A percentile compares a stretch with the other conserved stretches of the same genome.
phyloP scores from a whole-genome alignment of 2,888 invertebrate genomes.

The Amphipyra berbera region DNA sequence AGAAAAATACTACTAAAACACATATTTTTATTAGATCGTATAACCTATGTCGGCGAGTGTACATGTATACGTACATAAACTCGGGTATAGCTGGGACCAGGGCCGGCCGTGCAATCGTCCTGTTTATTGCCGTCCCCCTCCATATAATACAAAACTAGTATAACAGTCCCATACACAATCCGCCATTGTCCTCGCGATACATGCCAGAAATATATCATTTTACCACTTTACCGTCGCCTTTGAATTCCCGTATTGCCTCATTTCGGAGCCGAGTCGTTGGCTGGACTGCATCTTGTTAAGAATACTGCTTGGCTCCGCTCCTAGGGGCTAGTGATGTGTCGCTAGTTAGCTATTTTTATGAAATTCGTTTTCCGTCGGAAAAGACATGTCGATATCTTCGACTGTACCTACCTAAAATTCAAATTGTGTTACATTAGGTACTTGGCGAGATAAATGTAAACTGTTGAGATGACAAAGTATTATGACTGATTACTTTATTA shows the following conservation, averaged over 20 bases:
- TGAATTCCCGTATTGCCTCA: constrained; percentile 67
- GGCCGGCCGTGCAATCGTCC: constrained; percentile 67
- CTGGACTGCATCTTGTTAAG: constrained; percentile 65
- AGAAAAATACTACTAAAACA: constrained; percentile 47
- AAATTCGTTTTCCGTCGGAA: constrained; percentile 22
- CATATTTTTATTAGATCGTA: constrained; percentile 57
- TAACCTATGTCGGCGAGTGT: constrained; percentile 44
- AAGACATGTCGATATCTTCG: constrained; percentile 6
- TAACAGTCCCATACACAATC: constrained; percentile 67
- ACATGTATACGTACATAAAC: constrained; percentile 46
- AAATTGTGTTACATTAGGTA: background rate
- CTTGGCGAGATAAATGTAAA: background rate
- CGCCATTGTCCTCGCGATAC: constrained; percentile 63
- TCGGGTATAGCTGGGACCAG: constrained; percentile 48
- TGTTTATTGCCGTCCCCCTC: constrained; percentile 71
- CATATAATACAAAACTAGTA: constrained; percentile 70
- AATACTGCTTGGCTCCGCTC: constrained; percentile 64
- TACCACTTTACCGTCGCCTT: constrained; percentile 74
- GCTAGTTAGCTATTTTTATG: constrained; percentile 39
- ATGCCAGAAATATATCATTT: constrained; percentile 73
- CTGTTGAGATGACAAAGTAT: background rate
- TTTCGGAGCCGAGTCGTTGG: constrained; percentile 65
- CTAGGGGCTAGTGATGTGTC: constrained; percentile 25
- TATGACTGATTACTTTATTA: background rate
- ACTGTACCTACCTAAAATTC: constrained; percentile 11